A percentile compares a stretch with the other conserved stretches of the same genome.
Conservation (phyloP, 2,888 invertebrate genomes). For the Acrobasis consociella region DNA sequence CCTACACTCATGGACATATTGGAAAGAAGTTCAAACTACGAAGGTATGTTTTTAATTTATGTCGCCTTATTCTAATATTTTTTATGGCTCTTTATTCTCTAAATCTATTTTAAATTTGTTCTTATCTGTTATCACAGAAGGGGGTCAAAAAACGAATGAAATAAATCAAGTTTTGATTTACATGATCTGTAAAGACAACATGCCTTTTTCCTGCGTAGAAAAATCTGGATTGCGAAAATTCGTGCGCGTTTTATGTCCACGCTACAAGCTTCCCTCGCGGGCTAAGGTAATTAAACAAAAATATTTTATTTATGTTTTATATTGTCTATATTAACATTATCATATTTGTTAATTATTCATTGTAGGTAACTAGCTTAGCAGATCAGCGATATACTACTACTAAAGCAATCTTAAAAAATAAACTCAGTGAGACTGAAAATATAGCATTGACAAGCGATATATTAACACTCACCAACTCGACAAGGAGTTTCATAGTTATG, state of each 20-base stretch:
- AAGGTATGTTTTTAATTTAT: conserved; percentile 29
- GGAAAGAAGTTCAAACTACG: conserved; percentile 37
- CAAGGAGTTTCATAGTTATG: background rate
- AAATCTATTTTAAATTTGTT: conserved; percentile 10
- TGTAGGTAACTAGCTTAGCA: conserved; percentile 23
- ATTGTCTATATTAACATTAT: conserved; percentile 7
- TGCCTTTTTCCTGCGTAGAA: conserved; percentile 33
- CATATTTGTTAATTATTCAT: conserved; percentile 11
- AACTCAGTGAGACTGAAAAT: conserved; percentile 27
- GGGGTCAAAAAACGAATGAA: conserved; percentile 32
- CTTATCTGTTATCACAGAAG: conserved; percentile 31
- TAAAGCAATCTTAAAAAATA: conserved; percentile 31
- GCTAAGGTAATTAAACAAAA: conserved; percentile 19
- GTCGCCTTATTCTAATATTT: conserved; percentile 18
- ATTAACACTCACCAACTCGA: background rate
- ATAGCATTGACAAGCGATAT: conserved; percentile 21
- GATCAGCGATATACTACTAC: conserved; percentile 27
- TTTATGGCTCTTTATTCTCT: conserved; percentile 2
- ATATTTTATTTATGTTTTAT: conserved; percentile 13
- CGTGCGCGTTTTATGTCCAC: conserved; percentile 30
- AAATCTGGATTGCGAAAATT: conserved; percentile 33
- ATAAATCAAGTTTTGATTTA: conserved; percentile 34
- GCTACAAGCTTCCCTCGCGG: conserved; percentile 34
- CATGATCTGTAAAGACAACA: conserved; percentile 33
- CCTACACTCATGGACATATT: conserved; percentile 29